phyloP scores from a whole-genome alignment of 2,797 vertebrate species.

The Chelmon rostratus region DNA sequence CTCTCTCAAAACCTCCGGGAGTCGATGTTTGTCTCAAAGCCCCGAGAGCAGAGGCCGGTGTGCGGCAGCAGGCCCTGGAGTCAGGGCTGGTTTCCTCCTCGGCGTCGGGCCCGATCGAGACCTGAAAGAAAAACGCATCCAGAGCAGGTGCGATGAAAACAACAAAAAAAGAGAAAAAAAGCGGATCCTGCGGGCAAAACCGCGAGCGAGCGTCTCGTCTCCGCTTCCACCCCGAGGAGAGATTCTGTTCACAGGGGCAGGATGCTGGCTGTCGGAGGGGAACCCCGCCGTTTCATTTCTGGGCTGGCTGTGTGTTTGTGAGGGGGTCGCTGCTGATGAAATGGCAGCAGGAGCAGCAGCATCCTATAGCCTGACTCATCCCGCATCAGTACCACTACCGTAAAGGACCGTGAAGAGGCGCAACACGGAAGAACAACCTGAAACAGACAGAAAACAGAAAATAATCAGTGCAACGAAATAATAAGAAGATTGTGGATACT shows the following conservation, averaged over 20 bases:
- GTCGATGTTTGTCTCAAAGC: background rate
- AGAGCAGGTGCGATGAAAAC: constrained; percentile 54
- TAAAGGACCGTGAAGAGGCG: constrained; percentile 81
- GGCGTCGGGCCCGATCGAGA: constrained; percentile 50
- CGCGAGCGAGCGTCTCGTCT: background rate
- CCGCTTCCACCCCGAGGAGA: background rate
- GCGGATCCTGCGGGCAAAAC: constrained; percentile 5
- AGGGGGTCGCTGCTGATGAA: constrained; percentile 86
- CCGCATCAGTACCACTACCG: constrained; percentile 89
- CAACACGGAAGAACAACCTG: constrained; percentile 19
- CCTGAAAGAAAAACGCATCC: constrained; percentile 17
- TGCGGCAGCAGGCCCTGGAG: constrained; percentile 32
- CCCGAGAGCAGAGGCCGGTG: constrained; percentile 11
- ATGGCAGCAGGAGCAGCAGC: constrained; percentile 92
- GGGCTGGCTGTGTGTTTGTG: constrained; percentile 68
- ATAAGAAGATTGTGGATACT: accelerated
- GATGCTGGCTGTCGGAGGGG: constrained; percentile 40
- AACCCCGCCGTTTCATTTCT: constrained; percentile 49
- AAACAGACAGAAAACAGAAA: no score
- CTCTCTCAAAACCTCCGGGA: constrained; percentile 9
- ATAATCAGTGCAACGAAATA: background rate
- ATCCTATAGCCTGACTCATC: constrained; percentile 95
- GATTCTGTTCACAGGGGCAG: background rate
- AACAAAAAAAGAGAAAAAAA: no score
- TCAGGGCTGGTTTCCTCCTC: constrained; percentile 31